Evolutionary conservation across 2,888 invertebrate species (phyloP).

Genomic region (Nipponacmea schrenckii): DNA sequence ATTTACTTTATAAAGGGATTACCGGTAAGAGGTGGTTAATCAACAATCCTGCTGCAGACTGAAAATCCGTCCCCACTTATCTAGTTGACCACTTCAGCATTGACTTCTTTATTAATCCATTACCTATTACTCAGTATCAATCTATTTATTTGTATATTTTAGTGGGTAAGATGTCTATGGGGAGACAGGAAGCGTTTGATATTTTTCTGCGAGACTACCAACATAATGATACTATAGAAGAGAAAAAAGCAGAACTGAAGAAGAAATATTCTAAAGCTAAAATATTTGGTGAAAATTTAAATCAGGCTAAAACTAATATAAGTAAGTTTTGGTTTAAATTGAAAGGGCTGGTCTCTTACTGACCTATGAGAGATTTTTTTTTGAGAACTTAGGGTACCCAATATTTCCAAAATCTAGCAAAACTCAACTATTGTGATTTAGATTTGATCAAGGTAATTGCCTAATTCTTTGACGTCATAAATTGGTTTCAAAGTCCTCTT

Average conservation of each 20-base stretch:
- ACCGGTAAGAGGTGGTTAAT: too few species aligned
- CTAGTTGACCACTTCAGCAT: too few species aligned
- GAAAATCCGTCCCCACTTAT: too few species aligned
- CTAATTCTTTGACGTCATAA: too few species aligned
- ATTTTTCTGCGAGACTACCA: conserved; percentile 64
- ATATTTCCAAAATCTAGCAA: neutral
- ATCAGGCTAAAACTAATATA: conserved; percentile 58
- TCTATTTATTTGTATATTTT: conserved; percentile 12
- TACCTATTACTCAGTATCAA: too few species aligned
- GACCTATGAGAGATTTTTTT: neutral
- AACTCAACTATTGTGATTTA: neutral
- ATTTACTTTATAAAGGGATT: too few species aligned
- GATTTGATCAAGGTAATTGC: too few species aligned
- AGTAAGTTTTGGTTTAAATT: conserved; percentile 51
- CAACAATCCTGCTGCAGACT: too few species aligned
- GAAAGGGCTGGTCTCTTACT: neutral
- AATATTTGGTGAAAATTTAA: conserved; percentile 63
- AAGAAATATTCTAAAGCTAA: conserved; percentile 65
- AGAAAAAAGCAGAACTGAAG: conserved; percentile 62
- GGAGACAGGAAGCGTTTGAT: conserved; percentile 68
- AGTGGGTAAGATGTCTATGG: conserved; percentile 67
- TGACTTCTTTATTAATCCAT: too few species aligned
- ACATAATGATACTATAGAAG: conserved; percentile 59
- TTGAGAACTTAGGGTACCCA: neutral
- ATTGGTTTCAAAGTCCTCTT: too few species aligned